Evolutionary conservation across 2,113 vertebrate genomes (phyloP), one percentile per base, ranked within the genome.

Genomic region (Glareola pratincola): DNA sequence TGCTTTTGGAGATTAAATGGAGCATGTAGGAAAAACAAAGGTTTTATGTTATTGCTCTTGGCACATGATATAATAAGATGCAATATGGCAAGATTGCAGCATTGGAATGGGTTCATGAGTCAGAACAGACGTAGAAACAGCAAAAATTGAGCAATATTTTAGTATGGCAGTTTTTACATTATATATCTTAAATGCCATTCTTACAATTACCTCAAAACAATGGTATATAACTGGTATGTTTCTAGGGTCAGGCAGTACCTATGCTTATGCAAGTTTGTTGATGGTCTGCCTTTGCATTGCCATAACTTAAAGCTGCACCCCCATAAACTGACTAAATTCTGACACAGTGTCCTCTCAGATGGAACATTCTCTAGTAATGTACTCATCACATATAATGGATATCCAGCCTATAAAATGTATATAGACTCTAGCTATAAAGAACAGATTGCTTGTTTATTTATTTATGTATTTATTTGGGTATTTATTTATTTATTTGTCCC

Each of bases 11-110:
- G 79, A 72, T 94, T 91, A 97, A 95, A 96, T 94, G 94, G 74
- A 94, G 88, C 89, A 41, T 95, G 73, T 30, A 92, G 76, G 79
- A 91, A 96, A 97, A 97, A 94, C 80, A 95, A 96, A 95, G 76
- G 43, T 4, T 95, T 95, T 96, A 72, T 34, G 76, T 82, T 78
- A 96, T 82, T 91, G 66, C 34, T 96, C 14, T 87, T 95, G 95
- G 91, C 94, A 92, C 37, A 88, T 75, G 22, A 72, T 60, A 82
- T 72, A 96, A 89, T 64, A 92, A 84, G 80, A 95, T 64, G 30
- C 48, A 91, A 91, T 97, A 89, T 78, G 76, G 57, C 23, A 89
- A 81, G 47, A 87, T 27, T 85, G 80, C 47, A 91, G 56, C 62
- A 68, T 24, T 87, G 62, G 64, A 94, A 87, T 39, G 56, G 43